Conservation (phyloP, 2,113 vertebrate species). For the Cyanoliseus patagonus region DNA sequence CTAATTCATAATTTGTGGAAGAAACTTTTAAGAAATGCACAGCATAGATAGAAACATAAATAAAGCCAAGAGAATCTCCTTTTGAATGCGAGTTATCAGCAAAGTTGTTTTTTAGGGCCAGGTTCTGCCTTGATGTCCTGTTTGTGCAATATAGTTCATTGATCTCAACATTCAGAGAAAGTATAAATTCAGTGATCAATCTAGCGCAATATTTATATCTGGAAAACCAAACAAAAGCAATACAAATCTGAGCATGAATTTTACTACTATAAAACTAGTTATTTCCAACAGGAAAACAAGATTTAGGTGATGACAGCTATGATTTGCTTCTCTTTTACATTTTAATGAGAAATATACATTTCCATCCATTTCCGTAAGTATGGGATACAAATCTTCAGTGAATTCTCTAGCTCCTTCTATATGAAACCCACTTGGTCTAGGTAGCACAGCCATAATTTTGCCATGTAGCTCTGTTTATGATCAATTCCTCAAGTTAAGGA, state of each 20-base stretch:
- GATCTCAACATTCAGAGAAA: background rate
- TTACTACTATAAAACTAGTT: background rate
- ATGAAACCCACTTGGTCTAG: background rate
- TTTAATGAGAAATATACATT: background rate
- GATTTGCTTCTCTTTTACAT: background rate
- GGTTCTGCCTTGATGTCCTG: background rate
- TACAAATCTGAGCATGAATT: background rate
- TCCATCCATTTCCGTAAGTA: background rate
- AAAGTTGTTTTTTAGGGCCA: background rate
- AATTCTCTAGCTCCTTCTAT: background rate
- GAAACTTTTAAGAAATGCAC: background rate
- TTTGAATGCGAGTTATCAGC: background rate
- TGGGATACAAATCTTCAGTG: background rate
- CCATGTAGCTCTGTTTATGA: background rate
- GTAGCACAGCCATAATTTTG: background rate
- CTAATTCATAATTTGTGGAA: background rate
- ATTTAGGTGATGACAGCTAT: background rate
- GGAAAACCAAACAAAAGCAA: background rate
- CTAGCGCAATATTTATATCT: background rate
- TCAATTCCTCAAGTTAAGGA: background rate
- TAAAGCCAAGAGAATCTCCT: background rate
- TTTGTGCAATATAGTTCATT: background rate
- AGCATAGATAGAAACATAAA: background rate
- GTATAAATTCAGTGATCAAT: background rate
- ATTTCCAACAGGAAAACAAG: background rate